A percentile compares a stretch with the other conserved stretches of the same genome.
Evolutionary conservation across 2,113 vertebrate species (phyloP).

Genomic region (Protobothrops mucrosquamatus): DNA sequence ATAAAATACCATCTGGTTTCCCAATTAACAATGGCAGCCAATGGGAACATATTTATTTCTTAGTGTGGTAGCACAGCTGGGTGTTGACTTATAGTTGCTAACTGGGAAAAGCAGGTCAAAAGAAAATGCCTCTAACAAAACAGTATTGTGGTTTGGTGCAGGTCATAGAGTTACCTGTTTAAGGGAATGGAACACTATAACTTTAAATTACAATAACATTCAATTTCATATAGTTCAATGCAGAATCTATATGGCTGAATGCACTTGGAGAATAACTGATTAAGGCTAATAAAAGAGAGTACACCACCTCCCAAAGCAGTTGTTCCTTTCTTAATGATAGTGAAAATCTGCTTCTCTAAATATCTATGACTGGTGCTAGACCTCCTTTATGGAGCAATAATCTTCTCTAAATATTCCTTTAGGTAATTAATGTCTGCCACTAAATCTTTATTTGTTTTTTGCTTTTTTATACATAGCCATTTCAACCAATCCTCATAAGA

Average conservation of each 20-base stretch:
- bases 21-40: not conserved
- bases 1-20: not conserved
- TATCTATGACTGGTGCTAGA: not conserved
- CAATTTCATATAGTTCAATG: not conserved
- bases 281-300: not conserved
- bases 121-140: not conserved
- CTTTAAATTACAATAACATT: not conserved
- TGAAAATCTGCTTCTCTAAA: not conserved
- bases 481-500: not conserved
- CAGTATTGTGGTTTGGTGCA: not conserved
- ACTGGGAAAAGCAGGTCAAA: not conserved
- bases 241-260: not conserved
- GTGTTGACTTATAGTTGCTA: slow-evolving; percentile 20
- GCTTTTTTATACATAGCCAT: not conserved
- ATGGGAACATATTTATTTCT: not conserved
- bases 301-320: not conserved
- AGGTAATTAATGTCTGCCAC: not conserved
- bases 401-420: not conserved
- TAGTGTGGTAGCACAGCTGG: slow-evolving; percentile 5
- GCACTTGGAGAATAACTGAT: not conserved
- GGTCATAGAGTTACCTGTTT: not conserved
- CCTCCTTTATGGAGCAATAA: not conserved
- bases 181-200: not conserved
- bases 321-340: not conserved
- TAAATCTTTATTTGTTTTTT: not conserved